A percentile compares a stretch with the other conserved stretches of the same genome.
These are phyloP conservation scores for Pollenia amentaria DNA, from an alignment of 2,888 invertebrate genomes.

Conservation along the genomic window DNA sequence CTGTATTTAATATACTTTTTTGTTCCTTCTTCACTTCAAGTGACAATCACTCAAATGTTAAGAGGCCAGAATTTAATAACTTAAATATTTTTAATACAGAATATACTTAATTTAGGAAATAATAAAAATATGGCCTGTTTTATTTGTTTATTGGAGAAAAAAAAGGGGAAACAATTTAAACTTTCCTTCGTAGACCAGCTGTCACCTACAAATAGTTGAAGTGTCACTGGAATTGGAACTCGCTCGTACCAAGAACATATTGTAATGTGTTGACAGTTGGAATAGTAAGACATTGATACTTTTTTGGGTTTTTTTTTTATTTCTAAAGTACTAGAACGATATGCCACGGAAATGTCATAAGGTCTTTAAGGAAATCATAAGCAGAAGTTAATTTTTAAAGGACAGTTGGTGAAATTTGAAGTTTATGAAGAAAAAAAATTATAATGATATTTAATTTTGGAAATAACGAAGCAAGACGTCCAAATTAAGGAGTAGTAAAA, in stretches of 20 bases:
- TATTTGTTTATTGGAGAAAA: neutral
- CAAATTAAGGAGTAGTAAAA: too few relatives aligned
- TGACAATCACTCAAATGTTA: slow-evolving; percentile 64
- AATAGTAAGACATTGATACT: slow-evolving; percentile 81
- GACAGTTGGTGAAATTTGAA: slow-evolving; percentile 64
- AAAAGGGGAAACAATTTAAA: slow-evolving; percentile 46
- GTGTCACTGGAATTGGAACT: slow-evolving; percentile 66
- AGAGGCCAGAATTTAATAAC: slow-evolving; percentile 38
- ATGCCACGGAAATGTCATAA: slow-evolving; percentile 76
- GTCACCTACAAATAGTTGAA: slow-evolving; percentile 76
- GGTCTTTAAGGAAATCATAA: slow-evolving; percentile 52
- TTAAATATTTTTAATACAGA: slow-evolving; percentile 44
- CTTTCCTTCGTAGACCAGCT: slow-evolving; percentile 78
- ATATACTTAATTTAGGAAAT: neutral
- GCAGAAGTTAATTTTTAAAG: neutral
- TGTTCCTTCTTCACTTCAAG: slow-evolving; percentile 19
- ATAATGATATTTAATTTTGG: neutral
- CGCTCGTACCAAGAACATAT: slow-evolving; percentile 72
- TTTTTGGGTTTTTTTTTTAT: slow-evolving; percentile 58
- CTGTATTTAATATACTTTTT: slow-evolving; percentile 49
- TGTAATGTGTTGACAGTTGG: slow-evolving; percentile 70
- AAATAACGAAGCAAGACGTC: neutral
- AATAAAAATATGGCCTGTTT: slow-evolving; percentile 19
- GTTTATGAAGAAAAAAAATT: neutral
- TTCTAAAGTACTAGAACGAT: slow-evolving; percentile 32